phyloP scores from a whole-genome alignment of 2,797 vertebrate genomes.

The Enoplosus armatus region DNA sequence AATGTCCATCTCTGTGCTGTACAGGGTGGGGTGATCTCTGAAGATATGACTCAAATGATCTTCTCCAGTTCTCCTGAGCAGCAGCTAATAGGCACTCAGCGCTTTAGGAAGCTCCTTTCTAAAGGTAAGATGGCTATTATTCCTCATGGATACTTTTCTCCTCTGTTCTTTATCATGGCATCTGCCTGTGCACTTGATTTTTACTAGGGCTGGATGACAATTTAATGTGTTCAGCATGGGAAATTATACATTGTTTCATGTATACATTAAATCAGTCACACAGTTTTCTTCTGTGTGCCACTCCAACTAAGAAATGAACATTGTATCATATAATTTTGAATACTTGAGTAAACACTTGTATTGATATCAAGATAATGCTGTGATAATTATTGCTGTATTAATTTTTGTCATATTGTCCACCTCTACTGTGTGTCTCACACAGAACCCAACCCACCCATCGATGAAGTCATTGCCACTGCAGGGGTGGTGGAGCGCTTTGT shows the following conservation, averaged over 20 bases:
- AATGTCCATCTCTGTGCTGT: slow-evolving; percentile 14
- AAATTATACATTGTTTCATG: neutral
- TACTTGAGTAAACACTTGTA: neutral
- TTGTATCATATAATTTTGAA: neutral
- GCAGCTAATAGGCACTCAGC: slow-evolving; percentile 97
- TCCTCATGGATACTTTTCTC: neutral
- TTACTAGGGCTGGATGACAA: neutral
- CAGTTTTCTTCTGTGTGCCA: neutral
- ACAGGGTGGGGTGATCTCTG: slow-evolving; percentile 93
- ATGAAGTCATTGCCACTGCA: slow-evolving; percentile 96
- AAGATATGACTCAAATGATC: slow-evolving; percentile 99
- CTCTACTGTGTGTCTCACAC: slow-evolving; percentile 32
- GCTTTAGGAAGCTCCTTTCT: slow-evolving; percentile 97
- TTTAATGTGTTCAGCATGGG: neutral
- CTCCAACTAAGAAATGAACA: neutral
- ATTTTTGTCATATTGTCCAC: neutral
- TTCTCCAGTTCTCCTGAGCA: slow-evolving; percentile 96
- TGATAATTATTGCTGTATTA: neutral
- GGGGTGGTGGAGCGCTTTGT: slow-evolving; percentile 97
- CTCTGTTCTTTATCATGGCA: neutral
- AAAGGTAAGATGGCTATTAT: slow-evolving; percentile 87
- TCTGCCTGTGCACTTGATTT: neutral
- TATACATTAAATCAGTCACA: neutral
- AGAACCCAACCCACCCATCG: slow-evolving; percentile 98
- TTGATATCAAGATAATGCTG: neutral